These are phyloP conservation scores for Drosophila flavopinicola DNA, from an alignment of 2,888 invertebrate species.

Conservation along the genomic window DNA sequence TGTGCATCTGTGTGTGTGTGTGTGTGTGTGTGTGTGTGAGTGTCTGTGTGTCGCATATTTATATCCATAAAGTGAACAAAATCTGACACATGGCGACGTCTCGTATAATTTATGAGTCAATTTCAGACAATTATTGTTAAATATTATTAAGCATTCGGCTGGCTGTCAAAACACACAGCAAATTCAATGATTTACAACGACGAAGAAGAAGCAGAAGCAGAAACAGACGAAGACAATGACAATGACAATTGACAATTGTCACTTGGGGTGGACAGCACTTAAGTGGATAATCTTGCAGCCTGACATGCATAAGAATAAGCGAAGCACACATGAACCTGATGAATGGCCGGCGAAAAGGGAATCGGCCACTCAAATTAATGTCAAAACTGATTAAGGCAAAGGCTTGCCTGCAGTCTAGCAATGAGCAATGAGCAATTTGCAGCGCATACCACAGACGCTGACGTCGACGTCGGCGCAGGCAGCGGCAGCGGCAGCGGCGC, in stretches of 20 bases:
- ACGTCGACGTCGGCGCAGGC: slow-evolving; percentile 1
- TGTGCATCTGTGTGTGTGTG: background rate
- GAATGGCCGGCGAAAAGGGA: slow-evolving; percentile 61
- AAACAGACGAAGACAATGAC: slow-evolving; percentile 26
- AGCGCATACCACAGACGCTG: slow-evolving; percentile 6
- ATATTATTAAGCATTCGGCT: slow-evolving; percentile 83
- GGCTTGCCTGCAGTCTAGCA: slow-evolving; percentile 38
- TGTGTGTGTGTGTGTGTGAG: background rate
- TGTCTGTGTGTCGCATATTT: slow-evolving; percentile 29
- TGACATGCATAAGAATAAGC: slow-evolving; percentile 65
- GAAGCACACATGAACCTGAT: slow-evolving; percentile 34
- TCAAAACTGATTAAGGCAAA: slow-evolving; percentile 79
- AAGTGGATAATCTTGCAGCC: slow-evolving; percentile 79
- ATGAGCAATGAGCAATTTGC: too few relatives aligned
- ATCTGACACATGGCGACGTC: slow-evolving; percentile 72
- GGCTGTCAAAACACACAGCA: slow-evolving; percentile 80
- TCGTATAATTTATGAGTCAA: slow-evolving; percentile 82
- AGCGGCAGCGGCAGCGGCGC: slow-evolving; percentile 46
- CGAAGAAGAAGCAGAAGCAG: slow-evolving; percentile 15
- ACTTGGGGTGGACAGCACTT: slow-evolving; percentile 66
- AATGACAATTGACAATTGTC: slow-evolving; percentile 69
- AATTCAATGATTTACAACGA: slow-evolving; percentile 77
- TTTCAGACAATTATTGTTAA: slow-evolving; percentile 83
- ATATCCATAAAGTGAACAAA: slow-evolving; percentile 67
- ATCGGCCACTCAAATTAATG: slow-evolving; percentile 79